Conservation (phyloP, 2,113 vertebrate genomes). For the Gnathonemus longibarbis region DNA sequence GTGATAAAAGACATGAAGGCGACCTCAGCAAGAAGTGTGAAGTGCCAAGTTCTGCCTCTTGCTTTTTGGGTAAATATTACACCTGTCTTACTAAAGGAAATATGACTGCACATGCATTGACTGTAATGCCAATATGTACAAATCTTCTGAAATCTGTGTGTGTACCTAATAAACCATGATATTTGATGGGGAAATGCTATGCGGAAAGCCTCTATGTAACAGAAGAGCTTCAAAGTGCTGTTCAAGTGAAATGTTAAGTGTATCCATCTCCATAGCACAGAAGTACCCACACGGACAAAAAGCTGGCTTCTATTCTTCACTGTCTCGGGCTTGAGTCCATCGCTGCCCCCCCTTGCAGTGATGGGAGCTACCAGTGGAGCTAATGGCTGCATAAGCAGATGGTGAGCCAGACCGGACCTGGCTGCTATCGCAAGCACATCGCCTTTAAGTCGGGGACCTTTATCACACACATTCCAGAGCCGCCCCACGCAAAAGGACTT, state of each 20-base stretch:
- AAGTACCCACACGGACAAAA: neutral
- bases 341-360: neutral
- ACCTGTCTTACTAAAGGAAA: neutral
- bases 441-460: neutral
- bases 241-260: neutral
- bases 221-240: neutral
- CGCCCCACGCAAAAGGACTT: neutral
- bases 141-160: neutral
- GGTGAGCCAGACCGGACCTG: neutral
- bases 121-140: neutral
- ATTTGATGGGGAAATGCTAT: neutral
- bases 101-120: neutral
- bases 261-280: neutral
- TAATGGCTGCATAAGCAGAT: neutral
- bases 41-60: neutral
- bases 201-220: neutral
- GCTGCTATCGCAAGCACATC: neutral
- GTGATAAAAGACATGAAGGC: constrained; percentile 9
- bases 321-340: neutral
- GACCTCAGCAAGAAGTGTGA: neutral
- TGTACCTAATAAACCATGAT: neutral
- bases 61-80: neutral
- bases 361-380: neutral
- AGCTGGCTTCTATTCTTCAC: neutral
- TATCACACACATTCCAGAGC: constrained; percentile 2